These are phyloP conservation scores for Gastrophryne carolinensis DNA, from an alignment of 2,797 vertebrate genomes.

Conservation along the genomic window DNA sequence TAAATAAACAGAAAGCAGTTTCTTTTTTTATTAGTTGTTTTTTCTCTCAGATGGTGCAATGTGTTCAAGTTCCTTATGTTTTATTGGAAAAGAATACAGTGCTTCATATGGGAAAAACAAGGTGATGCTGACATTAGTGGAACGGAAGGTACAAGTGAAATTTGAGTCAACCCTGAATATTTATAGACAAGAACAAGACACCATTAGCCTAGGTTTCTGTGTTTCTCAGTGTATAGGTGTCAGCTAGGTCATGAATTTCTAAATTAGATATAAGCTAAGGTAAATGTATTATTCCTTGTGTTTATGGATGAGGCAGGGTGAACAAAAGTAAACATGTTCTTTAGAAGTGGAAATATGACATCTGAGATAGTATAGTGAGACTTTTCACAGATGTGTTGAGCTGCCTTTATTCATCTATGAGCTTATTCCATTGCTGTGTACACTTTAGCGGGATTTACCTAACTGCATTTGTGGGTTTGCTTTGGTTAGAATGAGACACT, in stretches of 20 bases:
- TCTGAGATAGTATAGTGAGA: not conserved
- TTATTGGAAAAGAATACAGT: constrained; percentile 9
- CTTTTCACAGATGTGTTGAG: not conserved
- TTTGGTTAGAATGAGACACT: no score
- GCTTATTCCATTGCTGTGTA: not conserved
- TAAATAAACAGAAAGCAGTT: no score
- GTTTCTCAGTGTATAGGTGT: not conserved
- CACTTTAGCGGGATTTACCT: no score
- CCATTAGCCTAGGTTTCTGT: not conserved
- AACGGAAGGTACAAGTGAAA: constrained; percentile 35
- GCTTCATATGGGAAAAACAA: not conserved
- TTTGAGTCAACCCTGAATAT: constrained; percentile 16
- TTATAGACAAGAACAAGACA: not conserved
- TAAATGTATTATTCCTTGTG: constrained; percentile 33
- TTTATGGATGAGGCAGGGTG: not conserved
- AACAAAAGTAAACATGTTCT: constrained; percentile 8
- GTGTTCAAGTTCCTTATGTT: constrained; percentile 12
- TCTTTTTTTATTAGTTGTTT: not conserved
- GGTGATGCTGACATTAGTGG: not conserved
- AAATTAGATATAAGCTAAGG: constrained; percentile 3
- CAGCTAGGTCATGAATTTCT: not conserved
- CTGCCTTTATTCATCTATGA: not conserved
- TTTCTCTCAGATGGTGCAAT: not conserved
- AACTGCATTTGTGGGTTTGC: no score
- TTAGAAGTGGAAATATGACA: not conserved